phyloP scores from a whole-genome alignment of 1,140 invertebrate species.

The Andricus grossulariae region DNA sequence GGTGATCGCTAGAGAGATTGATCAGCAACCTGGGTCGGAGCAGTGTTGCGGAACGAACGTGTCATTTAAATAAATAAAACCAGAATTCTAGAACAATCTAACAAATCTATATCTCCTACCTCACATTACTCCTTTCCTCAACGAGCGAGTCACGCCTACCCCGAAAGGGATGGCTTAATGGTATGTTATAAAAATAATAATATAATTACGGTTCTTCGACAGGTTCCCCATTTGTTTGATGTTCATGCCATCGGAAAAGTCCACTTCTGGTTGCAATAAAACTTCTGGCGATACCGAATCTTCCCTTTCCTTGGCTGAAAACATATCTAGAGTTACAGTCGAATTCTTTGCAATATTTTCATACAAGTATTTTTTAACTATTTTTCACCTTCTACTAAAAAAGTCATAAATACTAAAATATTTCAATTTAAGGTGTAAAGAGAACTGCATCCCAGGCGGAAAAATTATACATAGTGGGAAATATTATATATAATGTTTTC shows the following conservation, averaged over 20 bases:
- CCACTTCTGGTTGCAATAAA: constrained; percentile 94
- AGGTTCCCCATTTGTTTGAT: constrained; percentile 78
- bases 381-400: neutral
- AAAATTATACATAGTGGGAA: no score
- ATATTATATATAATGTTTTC: no score
- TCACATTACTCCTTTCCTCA: no score
- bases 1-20: no score
- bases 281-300: constrained; percentile 88
- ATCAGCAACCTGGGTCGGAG: no score
- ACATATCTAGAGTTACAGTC: constrained; percentile 39
- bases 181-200: no score
- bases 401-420: neutral
- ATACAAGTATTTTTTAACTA: neutral
- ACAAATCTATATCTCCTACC: no score
- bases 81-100: no score
- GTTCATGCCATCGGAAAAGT: constrained; percentile 89
- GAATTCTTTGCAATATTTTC: neutral
- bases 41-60: no score
- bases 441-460: neutral
- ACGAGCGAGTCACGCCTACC: no score
- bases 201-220: constrained; percentile 81
- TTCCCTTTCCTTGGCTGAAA: constrained; percentile 89
- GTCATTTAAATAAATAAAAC: no score
- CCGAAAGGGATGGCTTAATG: no score
- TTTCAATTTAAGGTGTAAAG: neutral